Conservation (phyloP, 1,140 invertebrate genomes). For the Aphidius gifuensis region DNA sequence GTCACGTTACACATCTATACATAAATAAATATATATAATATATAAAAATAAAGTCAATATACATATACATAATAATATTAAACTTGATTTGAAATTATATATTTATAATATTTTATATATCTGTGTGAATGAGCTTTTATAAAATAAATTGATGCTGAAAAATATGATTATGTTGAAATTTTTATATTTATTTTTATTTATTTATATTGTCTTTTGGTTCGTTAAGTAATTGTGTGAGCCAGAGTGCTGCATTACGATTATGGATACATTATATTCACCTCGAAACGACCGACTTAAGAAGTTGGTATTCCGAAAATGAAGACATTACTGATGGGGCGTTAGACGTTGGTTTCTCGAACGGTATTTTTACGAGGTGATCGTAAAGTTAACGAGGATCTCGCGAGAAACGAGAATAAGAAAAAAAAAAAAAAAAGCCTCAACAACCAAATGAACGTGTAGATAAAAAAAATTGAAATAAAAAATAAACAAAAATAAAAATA, state of each 20-base stretch:
- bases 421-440: background rate
- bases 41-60: too few species aligned
- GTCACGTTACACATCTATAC: conserved; percentile 8
- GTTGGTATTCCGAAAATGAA: conserved; percentile 48
- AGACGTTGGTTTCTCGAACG: conserved; percentile 41
- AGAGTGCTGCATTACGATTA: conserved; percentile 40
- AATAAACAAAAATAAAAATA: background rate
- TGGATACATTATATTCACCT: conserved; percentile 52
- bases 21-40: background rate
- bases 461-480: background rate
- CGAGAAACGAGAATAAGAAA: background rate
- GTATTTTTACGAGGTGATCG: conserved; percentile 57
- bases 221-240: conserved; percentile 50
- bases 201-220: conserved; percentile 46
- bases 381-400: conserved; percentile 56
- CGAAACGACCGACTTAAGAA: conserved; percentile 35
- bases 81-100: too few species aligned
- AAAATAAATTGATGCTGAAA: too few species aligned
- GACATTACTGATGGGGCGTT: conserved; percentile 45
- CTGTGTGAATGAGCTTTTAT: too few species aligned
- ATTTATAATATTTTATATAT: too few species aligned
- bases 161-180: too few species aligned
- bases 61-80: too few species aligned
- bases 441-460: conserved; percentile 4
- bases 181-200: background rate